Conservation (phyloP, 2,888 invertebrate genomes). For the Antheraea yamamai region DNA sequence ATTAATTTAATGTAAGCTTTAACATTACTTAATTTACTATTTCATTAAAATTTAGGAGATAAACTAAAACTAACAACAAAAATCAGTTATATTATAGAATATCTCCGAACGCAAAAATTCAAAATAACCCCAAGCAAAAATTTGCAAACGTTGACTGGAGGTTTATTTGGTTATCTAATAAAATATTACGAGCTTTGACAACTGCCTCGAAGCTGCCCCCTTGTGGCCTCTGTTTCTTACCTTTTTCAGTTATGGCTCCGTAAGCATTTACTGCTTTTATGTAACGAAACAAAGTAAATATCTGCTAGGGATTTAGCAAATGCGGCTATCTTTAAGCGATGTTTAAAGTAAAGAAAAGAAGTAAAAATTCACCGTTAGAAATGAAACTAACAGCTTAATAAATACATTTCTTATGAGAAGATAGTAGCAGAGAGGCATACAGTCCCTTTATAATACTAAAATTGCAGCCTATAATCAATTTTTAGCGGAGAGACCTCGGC, state of each 20-base stretch:
- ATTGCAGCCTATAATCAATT: not conserved
- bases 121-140: slow-evolving; percentile 48
- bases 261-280: slow-evolving; percentile 56
- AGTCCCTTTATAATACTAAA: too few relatives aligned
- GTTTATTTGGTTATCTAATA: slow-evolving; percentile 81
- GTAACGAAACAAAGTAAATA: slow-evolving; percentile 45
- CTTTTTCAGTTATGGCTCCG: slow-evolving; percentile 63
- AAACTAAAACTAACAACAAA: slow-evolving; percentile 19
- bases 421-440: not conserved
- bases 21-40: too few relatives aligned
- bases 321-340: slow-evolving; percentile 21
- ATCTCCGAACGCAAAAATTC: slow-evolving; percentile 36
- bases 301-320: slow-evolving; percentile 24
- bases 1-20: too few relatives aligned
- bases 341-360: not conserved
- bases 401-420: not conserved
- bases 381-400: not conserved
- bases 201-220: slow-evolving; percentile 69
- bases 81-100: slow-evolving; percentile 29
- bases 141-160: slow-evolving; percentile 57
- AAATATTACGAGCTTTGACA: slow-evolving; percentile 81
- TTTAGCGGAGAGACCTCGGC: too few relatives aligned
- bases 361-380: not conserved
- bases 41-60: not conserved
- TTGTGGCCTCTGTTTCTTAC: slow-evolving; percentile 58